These are phyloP conservation scores for Cyanistes caeruleus DNA, from an alignment of 2,113 vertebrate species.

Conservation along the genomic window DNA sequence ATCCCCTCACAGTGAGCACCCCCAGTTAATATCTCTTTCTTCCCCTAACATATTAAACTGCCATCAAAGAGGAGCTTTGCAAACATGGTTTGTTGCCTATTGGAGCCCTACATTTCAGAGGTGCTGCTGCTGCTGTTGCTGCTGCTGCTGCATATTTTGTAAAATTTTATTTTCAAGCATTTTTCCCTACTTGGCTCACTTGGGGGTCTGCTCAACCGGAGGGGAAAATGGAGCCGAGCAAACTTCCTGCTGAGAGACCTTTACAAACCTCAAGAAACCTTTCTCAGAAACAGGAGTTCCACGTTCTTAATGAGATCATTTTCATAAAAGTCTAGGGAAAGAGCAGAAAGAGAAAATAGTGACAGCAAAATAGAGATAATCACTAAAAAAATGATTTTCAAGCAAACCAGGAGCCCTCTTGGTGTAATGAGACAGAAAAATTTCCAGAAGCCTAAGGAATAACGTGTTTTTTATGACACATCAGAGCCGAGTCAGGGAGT, in stretches of 20 bases:
- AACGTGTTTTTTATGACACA: background rate
- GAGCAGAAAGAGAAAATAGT: background rate
- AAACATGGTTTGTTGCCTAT: background rate
- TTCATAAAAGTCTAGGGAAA: constrained; percentile 12
- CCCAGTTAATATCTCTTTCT: background rate
- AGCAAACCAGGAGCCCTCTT: background rate
- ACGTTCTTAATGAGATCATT: constrained; percentile 46
- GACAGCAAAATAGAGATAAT: constrained; percentile 41
- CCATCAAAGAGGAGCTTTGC: constrained; percentile 8
- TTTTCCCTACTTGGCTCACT: constrained; percentile 21
- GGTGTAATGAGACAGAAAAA: constrained; percentile 45
- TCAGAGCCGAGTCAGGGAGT: background rate
- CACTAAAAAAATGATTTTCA: background rate
- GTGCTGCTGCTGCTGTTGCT: background rate
- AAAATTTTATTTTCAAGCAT: background rate
- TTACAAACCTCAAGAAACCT: background rate
- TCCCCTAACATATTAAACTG: background rate
- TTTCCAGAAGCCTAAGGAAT: background rate
- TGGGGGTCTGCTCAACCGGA: background rate
- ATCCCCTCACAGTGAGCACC: background rate
- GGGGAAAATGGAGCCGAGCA: background rate
- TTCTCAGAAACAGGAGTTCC: background rate
- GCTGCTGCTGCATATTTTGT: background rate
- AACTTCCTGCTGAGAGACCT: constrained; percentile 51
- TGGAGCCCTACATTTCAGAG: background rate